A percentile compares a stretch with the other conserved stretches of the same genome.
phyloP scores from a whole-genome alignment of 2,113 vertebrate genomes.

The Merops nubicus region DNA sequence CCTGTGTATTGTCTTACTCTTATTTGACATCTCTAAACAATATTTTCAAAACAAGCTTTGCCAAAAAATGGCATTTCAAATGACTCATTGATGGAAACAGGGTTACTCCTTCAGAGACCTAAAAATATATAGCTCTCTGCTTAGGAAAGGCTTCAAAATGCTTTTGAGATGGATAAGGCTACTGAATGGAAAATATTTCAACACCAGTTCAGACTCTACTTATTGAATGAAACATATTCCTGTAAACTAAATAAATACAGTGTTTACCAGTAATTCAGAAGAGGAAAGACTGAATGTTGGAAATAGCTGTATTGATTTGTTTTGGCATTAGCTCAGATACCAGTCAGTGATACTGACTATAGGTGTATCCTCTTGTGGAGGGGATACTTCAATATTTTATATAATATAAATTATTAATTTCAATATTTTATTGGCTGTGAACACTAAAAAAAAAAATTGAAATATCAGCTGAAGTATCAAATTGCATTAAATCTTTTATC shows the following conservation, averaged over 20 bases:
- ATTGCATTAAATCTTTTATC: not conserved
- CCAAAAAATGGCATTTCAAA: not conserved
- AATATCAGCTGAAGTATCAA: not conserved
- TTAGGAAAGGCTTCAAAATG: not conserved
- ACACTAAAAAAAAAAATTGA: not conserved
- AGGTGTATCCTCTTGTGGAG: not conserved
- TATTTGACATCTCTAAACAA: not conserved
- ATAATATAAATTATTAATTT: too few relatives aligned
- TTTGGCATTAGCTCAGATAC: not conserved
- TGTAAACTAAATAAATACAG: not conserved
- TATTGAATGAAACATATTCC: not conserved
- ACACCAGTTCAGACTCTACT: not conserved
- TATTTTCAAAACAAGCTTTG: not conserved
- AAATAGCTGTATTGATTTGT: not conserved
- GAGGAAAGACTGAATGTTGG: not conserved
- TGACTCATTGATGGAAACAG: not conserved
- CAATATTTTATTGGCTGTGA: not conserved
- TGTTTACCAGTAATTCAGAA: not conserved
- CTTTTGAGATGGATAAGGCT: not conserved
- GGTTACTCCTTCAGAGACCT: not conserved
- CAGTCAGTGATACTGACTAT: not conserved
- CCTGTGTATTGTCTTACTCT: not conserved
- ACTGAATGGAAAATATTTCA: not conserved
- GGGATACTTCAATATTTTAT: fast-evolving
- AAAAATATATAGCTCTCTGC: not conserved